Percentiles rank a stretch among this genome's conserved stretches.
phyloP scores from a whole-genome alignment of 2,113 vertebrate species.

The Onychorhynchus coronatus region DNA sequence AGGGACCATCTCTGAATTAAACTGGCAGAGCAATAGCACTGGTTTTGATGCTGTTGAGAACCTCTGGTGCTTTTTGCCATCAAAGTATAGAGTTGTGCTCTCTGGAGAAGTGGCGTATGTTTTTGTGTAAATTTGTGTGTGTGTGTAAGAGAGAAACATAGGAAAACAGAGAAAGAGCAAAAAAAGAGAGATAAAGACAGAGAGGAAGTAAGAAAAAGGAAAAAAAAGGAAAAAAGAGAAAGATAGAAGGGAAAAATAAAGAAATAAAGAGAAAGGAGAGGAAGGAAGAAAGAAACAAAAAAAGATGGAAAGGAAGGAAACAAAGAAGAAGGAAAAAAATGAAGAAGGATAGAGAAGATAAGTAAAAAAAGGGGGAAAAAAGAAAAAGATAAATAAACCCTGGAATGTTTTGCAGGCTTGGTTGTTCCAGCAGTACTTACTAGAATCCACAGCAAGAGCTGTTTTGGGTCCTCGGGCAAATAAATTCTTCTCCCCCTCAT shows the following conservation, averaged over 20 bases:
- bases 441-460: constrained; percentile 4
- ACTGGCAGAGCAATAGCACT: not conserved
- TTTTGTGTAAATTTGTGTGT: not conserved
- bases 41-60: not conserved
- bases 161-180: not conserved
- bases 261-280: not conserved
- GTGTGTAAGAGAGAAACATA: not conserved
- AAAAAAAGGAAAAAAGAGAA: not conserved
- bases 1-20: not conserved
- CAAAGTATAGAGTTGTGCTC: not conserved
- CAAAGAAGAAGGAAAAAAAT: not conserved
- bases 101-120: not conserved
- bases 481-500: constrained; percentile 23
- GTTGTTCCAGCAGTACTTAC: not conserved
- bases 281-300: too few species aligned
- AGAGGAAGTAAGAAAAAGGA: not conserved
- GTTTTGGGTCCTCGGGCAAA: constrained; percentile 61
- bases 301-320: not conserved
- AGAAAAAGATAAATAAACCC: not conserved
- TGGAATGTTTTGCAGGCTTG: not conserved
- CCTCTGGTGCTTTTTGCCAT: not conserved
- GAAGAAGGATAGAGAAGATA: not conserved
- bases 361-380: not conserved
- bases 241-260: not conserved
- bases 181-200: not conserved